Base-by-base conservation (phyloP, 2,113 vertebrate species). In the Zingel zingel region DNA sequence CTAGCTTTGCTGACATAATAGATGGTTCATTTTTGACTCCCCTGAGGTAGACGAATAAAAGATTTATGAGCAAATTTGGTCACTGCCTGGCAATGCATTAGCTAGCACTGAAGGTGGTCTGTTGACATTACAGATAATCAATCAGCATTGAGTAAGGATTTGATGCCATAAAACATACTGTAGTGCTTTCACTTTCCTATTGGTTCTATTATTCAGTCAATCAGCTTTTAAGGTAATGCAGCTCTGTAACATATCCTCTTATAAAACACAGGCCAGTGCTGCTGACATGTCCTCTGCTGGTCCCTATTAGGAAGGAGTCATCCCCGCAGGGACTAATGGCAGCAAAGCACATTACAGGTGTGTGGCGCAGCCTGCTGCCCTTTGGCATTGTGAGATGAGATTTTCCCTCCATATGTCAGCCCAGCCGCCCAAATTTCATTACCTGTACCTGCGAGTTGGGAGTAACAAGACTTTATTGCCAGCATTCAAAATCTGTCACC, bases 401-500 rank as follows among this genome's bases (percentile, higher is more conserved):
- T 89, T 91, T 84, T 76, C 67, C 18, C 63, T 75, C 70, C 65
- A 50, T 43, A 9, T 64, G 88, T 80, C 62, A 48, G 39, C 77
- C 65, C 51, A 36, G 67, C 65, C 36, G 51, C 66, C 15, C 27
- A 36, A 82, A 88, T 93, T 85, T 82, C 82, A 93, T 90, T 89
- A 88, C 81, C 43, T 64, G 58, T 72, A 85, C 68, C 85, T 87
- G 81, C 18, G n/a, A 90, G 81, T 84, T 84, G 83, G 81, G 85
- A 72, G 77, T 86, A 90, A 86, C 87, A 63, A 70, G 79, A 62
- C 30, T 86, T 89, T 86, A 91, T 89, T 90, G 85, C 74, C 77
- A 78, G 43, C 73, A 50, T n/a, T 82, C 73, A 57, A 80, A 69
- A 88, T 81, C 54, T 81, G 83, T 90, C 87, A 89, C 67, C 69